phyloP scores from a whole-genome alignment of 2,888 invertebrate species.

The Synergus umbraculus region DNA sequence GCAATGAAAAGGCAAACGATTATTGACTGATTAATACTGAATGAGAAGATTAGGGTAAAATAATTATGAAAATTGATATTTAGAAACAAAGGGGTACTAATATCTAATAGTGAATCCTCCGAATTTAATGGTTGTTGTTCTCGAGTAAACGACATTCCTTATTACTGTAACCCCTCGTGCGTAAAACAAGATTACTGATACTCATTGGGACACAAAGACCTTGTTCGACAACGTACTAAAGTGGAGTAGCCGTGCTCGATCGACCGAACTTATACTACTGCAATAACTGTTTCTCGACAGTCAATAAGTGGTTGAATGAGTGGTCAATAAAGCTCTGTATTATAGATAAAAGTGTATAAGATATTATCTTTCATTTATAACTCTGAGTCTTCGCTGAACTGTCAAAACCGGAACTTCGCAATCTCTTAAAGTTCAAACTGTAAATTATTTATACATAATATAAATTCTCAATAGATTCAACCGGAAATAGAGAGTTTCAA shows the following conservation, averaged over 20 bases:
- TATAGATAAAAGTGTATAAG: neutral
- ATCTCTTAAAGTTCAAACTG: too few relatives aligned
- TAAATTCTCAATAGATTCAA: neutral
- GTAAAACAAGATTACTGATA: constrained; percentile 65
- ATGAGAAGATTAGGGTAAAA: constrained; percentile 7
- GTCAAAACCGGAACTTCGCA: too few relatives aligned
- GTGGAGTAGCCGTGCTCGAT: constrained; percentile 2
- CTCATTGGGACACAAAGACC: constrained; percentile 58
- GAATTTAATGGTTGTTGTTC: constrained; percentile 39
- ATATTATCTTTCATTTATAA: neutral
- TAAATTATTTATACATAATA: too few relatives aligned
- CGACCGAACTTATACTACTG: constrained; percentile 15
- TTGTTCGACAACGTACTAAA: constrained; percentile 46
- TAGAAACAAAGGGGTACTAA: neutral
- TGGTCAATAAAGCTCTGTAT: neutral
- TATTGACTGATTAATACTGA: neutral
- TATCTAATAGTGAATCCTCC: constrained; percentile 4
- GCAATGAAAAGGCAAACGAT: neutral
- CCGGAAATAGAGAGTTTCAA: constrained; percentile 1
- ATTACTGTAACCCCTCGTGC: constrained; percentile 51
- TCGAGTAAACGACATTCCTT: constrained; percentile 35
- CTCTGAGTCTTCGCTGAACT: neutral
- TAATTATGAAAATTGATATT: constrained; percentile 15
- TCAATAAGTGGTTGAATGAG: neutral
- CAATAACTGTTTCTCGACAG: constrained; percentile 8